Percentiles rank a stretch among this genome's conserved stretches.
phyloP scores from a whole-genome alignment of 1,140 invertebrate species.

The Lanistes nyassanus region DNA sequence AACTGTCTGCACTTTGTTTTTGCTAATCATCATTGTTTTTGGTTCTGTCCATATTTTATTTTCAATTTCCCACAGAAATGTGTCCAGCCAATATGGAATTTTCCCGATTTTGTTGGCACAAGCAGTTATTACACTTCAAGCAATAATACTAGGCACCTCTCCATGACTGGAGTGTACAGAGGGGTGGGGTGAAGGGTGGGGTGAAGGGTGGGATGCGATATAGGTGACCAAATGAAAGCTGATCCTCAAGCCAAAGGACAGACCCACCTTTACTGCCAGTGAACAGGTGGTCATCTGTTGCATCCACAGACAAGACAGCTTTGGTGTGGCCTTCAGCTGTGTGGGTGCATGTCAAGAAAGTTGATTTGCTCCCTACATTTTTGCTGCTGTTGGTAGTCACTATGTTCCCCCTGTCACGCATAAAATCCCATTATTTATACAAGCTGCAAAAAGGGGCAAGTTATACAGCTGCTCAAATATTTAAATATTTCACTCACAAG shows the following conservation, averaged over 20 bases:
- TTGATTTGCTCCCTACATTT: slow-evolving; percentile 54
- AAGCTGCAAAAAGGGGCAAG: not conserved
- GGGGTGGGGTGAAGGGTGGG: no score
- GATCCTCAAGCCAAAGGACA: not conserved
- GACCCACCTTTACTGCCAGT: slow-evolving; percentile 81
- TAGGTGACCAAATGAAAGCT: no score
- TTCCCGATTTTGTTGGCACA: no score
- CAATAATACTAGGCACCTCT: no score
- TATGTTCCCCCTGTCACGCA: slow-evolving; percentile 49
- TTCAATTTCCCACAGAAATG: no score
- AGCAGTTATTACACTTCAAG: no score
- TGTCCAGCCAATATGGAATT: no score
- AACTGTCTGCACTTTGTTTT: no score
- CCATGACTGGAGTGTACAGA: no score
- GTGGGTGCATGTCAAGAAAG: slow-evolving; percentile 80
- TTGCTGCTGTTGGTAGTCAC: slow-evolving; percentile 34
- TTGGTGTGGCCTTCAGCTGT: slow-evolving; percentile 86
- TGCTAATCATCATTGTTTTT: no score
- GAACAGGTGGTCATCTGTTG: slow-evolving; percentile 79
- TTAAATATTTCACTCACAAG: not conserved
- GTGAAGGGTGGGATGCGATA: no score
- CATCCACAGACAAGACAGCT: slow-evolving; percentile 81
- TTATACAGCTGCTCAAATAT: not conserved
- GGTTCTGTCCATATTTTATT: no score
- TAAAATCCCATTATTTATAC: not conserved